These are phyloP conservation scores for Knipowitschia caucasica DNA, from an alignment of 2,797 vertebrate genomes.

Conservation along the genomic window DNA sequence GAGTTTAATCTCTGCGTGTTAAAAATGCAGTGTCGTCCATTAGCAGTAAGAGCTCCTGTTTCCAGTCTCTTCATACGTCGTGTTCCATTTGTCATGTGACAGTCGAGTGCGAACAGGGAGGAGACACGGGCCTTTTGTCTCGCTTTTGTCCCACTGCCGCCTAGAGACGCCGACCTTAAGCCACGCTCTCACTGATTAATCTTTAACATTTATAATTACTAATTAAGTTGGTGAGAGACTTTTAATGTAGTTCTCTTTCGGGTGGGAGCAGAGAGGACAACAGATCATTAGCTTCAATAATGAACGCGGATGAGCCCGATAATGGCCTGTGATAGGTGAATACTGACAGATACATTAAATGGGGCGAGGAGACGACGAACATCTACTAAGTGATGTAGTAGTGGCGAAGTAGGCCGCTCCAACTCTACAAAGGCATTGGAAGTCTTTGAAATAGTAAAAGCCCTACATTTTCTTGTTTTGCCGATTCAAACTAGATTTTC, in stretches of 20 bases:
- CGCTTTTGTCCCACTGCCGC: slow-evolving; percentile 72
- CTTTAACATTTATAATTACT: slow-evolving; percentile 98
- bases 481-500: too few relatives aligned
- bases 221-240: slow-evolving; percentile 97
- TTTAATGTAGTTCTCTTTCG: slow-evolving; percentile 86
- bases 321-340: slow-evolving; percentile 80
- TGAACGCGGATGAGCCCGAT: slow-evolving; percentile 77
- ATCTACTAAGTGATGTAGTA: slow-evolving; percentile 25
- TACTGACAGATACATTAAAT: slow-evolving; percentile 79
- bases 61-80: slow-evolving; percentile 30
- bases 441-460: slow-evolving; percentile 13
- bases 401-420: slow-evolving; percentile 20
- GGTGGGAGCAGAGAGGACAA: slow-evolving; percentile 85
- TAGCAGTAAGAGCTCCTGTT: slow-evolving; percentile 28
- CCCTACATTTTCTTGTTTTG: slow-evolving; percentile 3
- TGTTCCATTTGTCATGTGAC: slow-evolving; percentile 45
- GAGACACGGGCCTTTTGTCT: slow-evolving; percentile 85
- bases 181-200: slow-evolving; percentile 91
- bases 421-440: slow-evolving; percentile 18
- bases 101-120: slow-evolving; percentile 66
- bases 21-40: slow-evolving; percentile 9
- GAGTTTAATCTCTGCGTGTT: background rate
- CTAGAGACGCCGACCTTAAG: slow-evolving; percentile 92
- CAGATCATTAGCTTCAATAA: slow-evolving; percentile 89
- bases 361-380: slow-evolving; percentile 58